Evolutionary conservation across 2,888 invertebrate species (phyloP), one percentile per base, ranked within the genome.

Genomic region (Sisyra nigra): DNA sequence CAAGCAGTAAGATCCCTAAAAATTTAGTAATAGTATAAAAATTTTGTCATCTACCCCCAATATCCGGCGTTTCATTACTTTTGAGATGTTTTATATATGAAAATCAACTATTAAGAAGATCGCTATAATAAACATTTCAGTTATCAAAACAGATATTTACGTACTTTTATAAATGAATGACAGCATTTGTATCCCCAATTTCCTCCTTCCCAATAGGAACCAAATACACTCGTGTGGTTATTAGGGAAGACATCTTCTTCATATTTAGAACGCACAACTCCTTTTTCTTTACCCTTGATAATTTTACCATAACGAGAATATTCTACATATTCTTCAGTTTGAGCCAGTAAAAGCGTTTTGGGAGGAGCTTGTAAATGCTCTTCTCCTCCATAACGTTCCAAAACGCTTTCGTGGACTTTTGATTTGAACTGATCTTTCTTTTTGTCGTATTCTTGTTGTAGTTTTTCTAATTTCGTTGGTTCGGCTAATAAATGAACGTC

Each of bases 141-240:
- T n/a, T n/a, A n/a, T n/a, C n/a, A n/a, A n/a, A n/a, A n/a, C n/a
- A n/a, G n/a, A n/a, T n/a, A n/a, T n/a, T n/a, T n/a, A n/a, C n/a
- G n/a, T 59, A 74, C 75, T 69, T 83, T 83, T 7, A 97, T 75
- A 48, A 83, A 80, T 0, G 91, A 89, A 58, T 92, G 82, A 61
- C 98, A 98, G 56, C 98, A 98, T 56, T 84, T 83, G 64, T 80
- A 98, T 0, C 97, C 98, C 98, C 98, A 99, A 47, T 76, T 72
- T 0, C 92, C 93, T 41, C 79, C 78, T 51, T 73, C 73, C 96
- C 97, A 99, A 61, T 72, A 94, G 0, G 96, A 96, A 3, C 98
- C 98, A 87, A 89, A 98, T 5, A 97, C 85, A 1, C 82, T 76
- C 0, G 83, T 86, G 61, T 98, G 98, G 62, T 98, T 98, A 58